Evolutionary conservation across 2,888 invertebrate species (phyloP), one percentile per base, ranked within the genome.

Genomic region (Euzetes globulus): DNA sequence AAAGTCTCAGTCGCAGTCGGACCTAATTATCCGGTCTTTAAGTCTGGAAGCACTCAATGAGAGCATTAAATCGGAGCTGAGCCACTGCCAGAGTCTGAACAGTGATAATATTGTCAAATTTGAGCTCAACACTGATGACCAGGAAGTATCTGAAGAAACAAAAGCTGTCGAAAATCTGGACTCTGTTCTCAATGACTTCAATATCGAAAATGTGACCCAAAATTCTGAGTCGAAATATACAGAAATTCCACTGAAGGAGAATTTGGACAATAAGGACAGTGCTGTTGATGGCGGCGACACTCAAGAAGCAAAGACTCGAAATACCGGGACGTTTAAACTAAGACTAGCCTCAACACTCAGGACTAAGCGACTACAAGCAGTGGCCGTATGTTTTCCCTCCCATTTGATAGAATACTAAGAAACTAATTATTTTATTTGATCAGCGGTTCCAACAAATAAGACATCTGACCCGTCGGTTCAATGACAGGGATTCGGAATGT

Each of bases 311-410:
- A 27, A 13, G 4, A 22, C 22, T 25, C 50, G 50, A 6, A 25
- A 1, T 19, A 17, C 27, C n/a, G 41, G 68, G 13, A 22, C 19
- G 7, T 52, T 73, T 15, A 63, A 65, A 50, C 29, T 65, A 19
- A 7, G 73, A 19, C 22, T 73, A 29, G 19, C 50, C 63, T 22
- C 41, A 3, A 73, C 37, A 19, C 41, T 73, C 2, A 37, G 73
- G 65, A 73, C 19, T 25, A 73, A 73, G 19, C 33, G 73, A 22
- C 9, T 63, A 65, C 68, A 65, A 33, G 73, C 73, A 11, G 65
- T 73, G 25, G 50, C 73, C 2, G 72, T 72, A 22, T 27, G 47
- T 72, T 3, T 4, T 47, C 25, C 11, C 11, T 47, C 3, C 9
- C 13, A 47, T 47, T 47, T 6, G 4, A n/a, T 52, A 19, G 52